Conservation (phyloP, 2,113 vertebrate species). For the Fukomys damarensis region DNA sequence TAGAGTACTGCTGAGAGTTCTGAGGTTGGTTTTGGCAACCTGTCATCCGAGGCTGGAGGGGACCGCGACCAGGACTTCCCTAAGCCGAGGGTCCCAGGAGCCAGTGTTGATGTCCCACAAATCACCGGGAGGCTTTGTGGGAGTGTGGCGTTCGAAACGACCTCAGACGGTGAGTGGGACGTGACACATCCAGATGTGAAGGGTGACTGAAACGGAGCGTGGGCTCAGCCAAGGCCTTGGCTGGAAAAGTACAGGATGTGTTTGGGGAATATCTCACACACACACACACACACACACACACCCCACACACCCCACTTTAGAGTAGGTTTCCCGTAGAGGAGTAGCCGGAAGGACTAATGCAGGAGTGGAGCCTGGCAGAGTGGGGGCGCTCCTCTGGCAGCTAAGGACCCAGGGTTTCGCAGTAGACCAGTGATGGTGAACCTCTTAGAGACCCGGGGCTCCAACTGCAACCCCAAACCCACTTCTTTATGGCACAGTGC, state of each 20-base stretch:
- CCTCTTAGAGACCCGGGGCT: background rate
- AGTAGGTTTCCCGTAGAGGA: conserved; percentile 49
- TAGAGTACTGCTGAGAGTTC: background rate
- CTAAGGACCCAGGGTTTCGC: background rate
- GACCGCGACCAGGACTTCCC: background rate
- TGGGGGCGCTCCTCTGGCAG: background rate
- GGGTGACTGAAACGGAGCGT: conserved; percentile 43
- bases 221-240: conserved; percentile 12
- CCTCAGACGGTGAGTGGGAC: background rate
- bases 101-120: background rate
- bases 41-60: too few species aligned
- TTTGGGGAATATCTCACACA: conserved; percentile 23
- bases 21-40: background rate
- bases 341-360: background rate
- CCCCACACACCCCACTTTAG: background rate
- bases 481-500: background rate
- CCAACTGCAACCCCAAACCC: background rate
- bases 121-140: background rate
- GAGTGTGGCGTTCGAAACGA: conserved; percentile 21
- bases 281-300: background rate
- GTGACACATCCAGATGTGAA: conserved; percentile 52
- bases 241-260: conserved; percentile 74
- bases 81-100: background rate
- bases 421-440: background rate
- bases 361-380: background rate